phyloP scores from a whole-genome alignment of 2,113 vertebrate species.

The Craseonycteris thonglongyai region DNA sequence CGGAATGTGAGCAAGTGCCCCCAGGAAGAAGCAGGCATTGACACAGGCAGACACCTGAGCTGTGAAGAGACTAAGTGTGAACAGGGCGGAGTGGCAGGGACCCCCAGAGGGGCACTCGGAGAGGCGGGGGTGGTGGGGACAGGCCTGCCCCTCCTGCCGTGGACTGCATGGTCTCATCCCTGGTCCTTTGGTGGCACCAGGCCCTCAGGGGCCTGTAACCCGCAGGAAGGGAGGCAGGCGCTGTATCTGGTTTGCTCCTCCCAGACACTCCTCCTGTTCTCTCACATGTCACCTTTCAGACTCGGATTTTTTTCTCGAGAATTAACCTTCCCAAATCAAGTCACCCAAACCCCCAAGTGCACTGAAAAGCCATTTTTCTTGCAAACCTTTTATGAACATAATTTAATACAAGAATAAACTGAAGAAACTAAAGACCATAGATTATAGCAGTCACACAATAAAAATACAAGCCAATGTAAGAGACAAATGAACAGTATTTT shows the following conservation, averaged over 20 bases:
- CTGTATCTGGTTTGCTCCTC: rapidly evolving
- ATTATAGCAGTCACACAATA: conserved; percentile 72
- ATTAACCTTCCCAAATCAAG: conserved; percentile 21
- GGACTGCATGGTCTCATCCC: rapidly evolving
- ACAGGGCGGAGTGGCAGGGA: neutral
- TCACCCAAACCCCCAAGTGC: conserved; percentile 56
- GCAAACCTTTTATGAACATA: conserved; percentile 70
- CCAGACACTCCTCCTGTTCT: neutral
- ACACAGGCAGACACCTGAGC: rapidly evolving
- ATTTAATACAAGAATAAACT: conserved; percentile 79
- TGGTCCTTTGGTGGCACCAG: too few species aligned
- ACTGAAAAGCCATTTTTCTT: conserved; percentile 71
- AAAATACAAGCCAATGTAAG: conserved; percentile 75
- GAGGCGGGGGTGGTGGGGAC: too few species aligned
- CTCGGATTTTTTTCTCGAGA: neutral
- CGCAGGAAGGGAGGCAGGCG: neutral
- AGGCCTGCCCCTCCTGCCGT: neutral
- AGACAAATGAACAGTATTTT: conserved; percentile 74
- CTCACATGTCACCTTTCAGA: neutral
- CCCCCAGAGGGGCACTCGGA: rapidly evolving
- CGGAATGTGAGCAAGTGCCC: neutral
- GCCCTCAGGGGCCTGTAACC: neutral
- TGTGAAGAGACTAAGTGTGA: too few species aligned
- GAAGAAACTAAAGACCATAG: conserved; percentile 79
- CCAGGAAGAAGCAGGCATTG: neutral